phyloP scores from a whole-genome alignment of 92 coral and sea anemone species.

The Porites cylindrica region DNA sequence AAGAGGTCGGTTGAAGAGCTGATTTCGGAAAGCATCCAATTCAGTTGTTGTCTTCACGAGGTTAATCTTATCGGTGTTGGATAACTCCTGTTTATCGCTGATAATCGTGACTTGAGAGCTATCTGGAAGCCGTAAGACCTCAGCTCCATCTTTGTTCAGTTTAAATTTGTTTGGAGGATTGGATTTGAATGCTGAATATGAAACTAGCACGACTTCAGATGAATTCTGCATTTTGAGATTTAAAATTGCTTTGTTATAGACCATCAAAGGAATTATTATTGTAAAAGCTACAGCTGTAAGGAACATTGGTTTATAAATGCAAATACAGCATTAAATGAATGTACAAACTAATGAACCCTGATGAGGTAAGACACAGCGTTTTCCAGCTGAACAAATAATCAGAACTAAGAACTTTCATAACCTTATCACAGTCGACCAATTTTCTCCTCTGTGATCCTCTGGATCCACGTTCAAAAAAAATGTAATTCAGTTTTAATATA shows the following conservation, averaged over 20 bases:
- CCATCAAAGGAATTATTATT: too few relatives aligned
- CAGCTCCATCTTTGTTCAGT: conserved; percentile 19
- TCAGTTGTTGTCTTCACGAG: conserved; percentile 54
- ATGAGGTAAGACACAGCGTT: neutral
- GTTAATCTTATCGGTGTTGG: conserved; percentile 61
- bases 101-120: conserved; percentile 62
- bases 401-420: neutral
- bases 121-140: conserved; percentile 50
- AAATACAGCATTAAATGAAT: neutral
- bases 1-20: conserved; percentile 74
- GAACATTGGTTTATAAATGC: neutral
- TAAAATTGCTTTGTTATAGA: neutral
- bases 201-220: conserved; percentile 58
- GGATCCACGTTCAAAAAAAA: neutral
- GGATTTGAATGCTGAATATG: conserved; percentile 70
- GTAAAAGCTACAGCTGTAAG: neutral
- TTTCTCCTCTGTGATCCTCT: too few relatives aligned
- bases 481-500: neutral
- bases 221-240: conserved; percentile 27
- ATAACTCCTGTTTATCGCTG: conserved; percentile 68
- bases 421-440: neutral
- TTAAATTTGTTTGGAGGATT: conserved; percentile 69
- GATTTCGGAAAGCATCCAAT: conserved; percentile 67
- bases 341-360: neutral
- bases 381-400: conserved; percentile 27